Percentiles rank a stretch among this genome's conserved stretches.
phyloP scores from a whole-genome alignment of 2,888 invertebrate genomes.

The Chrysopilus asiliformis region DNA sequence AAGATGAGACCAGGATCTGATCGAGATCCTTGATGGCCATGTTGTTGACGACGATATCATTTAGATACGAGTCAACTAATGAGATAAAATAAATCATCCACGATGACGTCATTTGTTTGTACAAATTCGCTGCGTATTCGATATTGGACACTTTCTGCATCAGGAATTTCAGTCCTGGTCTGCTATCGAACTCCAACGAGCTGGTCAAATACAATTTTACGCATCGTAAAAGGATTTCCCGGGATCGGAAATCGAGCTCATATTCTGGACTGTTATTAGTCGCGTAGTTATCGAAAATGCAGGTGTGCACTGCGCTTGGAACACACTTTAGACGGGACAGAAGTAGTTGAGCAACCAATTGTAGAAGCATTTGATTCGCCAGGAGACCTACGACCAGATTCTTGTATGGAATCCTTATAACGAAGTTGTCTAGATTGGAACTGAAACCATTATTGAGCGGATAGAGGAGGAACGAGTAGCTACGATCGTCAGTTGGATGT shows the following conservation, averaged over 20 bases:
- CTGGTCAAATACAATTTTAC: constrained; percentile 70
- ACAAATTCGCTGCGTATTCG: constrained; percentile 77
- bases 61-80: constrained; percentile 70
- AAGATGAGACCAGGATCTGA: constrained; percentile 47
- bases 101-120: constrained; percentile 82
- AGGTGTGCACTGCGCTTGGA: constrained; percentile 39
- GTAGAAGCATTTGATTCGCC: constrained; percentile 84
- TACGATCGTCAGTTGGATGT: constrained; percentile 62
- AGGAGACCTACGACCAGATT: constrained; percentile 77
- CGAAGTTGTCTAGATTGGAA: constrained; percentile 61
- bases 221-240: constrained; percentile 58
- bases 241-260: constrained; percentile 35
- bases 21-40: constrained; percentile 47
- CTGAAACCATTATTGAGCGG: constrained; percentile 57
- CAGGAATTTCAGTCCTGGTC: constrained; percentile 86
- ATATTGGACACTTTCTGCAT: constrained; percentile 85
- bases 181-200: constrained; percentile 74
- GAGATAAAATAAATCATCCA: constrained; percentile 83
- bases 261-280: constrained; percentile 34
- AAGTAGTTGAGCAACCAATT: constrained; percentile 76
- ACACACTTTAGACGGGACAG: constrained; percentile 61
- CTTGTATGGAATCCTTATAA: constrained; percentile 74
- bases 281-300: constrained; percentile 35
- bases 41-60: constrained; percentile 51
- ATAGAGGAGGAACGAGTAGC: constrained; percentile 78